Evolutionary conservation across 2,888 invertebrate genomes (phyloP).

Genomic region (Euplagia quadripunctaria): DNA sequence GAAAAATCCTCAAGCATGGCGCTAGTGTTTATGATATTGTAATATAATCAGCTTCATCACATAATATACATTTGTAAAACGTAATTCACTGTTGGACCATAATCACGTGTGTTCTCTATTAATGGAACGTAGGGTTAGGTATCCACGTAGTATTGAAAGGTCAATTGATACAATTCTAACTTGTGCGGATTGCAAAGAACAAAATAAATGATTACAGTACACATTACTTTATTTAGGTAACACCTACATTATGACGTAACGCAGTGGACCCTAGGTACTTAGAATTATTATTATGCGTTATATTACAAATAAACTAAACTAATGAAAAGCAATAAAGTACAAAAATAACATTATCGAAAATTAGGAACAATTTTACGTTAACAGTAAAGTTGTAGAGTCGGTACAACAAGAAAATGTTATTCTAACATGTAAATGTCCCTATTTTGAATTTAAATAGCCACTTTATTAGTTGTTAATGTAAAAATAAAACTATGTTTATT

Average conservation of each 20-base stretch:
- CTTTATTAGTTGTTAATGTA: neutral
- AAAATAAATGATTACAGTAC: slow-evolving; percentile 26
- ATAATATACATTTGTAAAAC: neutral
- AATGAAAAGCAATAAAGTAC: slow-evolving; percentile 36
- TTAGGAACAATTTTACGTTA: slow-evolving; percentile 42
- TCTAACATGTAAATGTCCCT: neutral
- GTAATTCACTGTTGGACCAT: slow-evolving; percentile 1
- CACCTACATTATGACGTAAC: slow-evolving; percentile 61
- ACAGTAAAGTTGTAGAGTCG: slow-evolving; percentile 37
- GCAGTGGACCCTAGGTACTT: slow-evolving; percentile 74
- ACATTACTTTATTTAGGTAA: slow-evolving; percentile 60
- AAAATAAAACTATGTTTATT: slow-evolving; percentile 21
- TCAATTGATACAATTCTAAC: neutral
- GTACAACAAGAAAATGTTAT: slow-evolving; percentile 23
- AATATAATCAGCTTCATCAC: neutral
- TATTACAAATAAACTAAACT: slow-evolving; percentile 25
- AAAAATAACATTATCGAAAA: slow-evolving; percentile 42
- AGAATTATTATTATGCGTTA: slow-evolving; percentile 52
- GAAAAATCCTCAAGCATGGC: neutral
- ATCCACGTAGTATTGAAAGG: neutral
- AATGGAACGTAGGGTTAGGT: neutral
- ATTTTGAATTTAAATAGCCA: neutral
- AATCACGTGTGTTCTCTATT: neutral
- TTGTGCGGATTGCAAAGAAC: slow-evolving; percentile 17
- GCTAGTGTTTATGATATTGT: neutral